These are phyloP conservation scores for Mugil cephalus DNA, from an alignment of 2,113 vertebrate species.

Conservation along the genomic window DNA sequence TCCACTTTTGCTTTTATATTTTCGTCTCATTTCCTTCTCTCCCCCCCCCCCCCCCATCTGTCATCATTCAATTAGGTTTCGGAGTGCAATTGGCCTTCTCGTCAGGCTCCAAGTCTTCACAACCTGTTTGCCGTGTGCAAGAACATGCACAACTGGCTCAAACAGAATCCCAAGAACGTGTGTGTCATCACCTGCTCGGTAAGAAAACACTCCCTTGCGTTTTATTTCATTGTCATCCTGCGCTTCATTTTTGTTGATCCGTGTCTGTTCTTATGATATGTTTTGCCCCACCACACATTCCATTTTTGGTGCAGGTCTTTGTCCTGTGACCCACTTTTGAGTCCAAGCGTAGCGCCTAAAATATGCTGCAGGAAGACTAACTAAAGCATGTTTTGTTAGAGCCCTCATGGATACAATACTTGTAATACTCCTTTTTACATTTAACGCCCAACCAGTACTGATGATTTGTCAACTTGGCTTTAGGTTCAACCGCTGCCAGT, in stretches of 20 bases:
- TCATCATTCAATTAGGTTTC: conserved; percentile 87
- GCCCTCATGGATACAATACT: neutral
- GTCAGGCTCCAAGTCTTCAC: conserved; percentile 96
- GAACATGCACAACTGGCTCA: conserved; percentile 99
- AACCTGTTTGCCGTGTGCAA: conserved; percentile 98
- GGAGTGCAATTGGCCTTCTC: conserved; percentile 96
- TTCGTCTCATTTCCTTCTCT: neutral
- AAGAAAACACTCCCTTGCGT: conserved; percentile 71
- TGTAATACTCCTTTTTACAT: no score
- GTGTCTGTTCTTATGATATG: neutral
- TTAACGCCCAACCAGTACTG: neutral
- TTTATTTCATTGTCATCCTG: neutral
- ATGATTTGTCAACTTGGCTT: neutral
- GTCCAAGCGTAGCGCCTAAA: neutral
- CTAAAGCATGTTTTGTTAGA: neutral
- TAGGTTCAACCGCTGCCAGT: neutral
- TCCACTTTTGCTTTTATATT: neutral
- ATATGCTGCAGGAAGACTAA: conserved; percentile 6
- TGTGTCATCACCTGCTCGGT: conserved; percentile 99
- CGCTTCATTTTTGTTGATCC: neutral
- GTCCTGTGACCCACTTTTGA: conserved; percentile 29
- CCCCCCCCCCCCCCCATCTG: neutral
- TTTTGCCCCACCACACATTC: neutral
- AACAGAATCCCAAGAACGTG: conserved; percentile 98
- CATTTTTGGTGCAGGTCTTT: conserved; percentile 2